Evolutionary conservation across 2,113 vertebrate genomes (phyloP).

Genomic region (Trachemys scripta): DNA sequence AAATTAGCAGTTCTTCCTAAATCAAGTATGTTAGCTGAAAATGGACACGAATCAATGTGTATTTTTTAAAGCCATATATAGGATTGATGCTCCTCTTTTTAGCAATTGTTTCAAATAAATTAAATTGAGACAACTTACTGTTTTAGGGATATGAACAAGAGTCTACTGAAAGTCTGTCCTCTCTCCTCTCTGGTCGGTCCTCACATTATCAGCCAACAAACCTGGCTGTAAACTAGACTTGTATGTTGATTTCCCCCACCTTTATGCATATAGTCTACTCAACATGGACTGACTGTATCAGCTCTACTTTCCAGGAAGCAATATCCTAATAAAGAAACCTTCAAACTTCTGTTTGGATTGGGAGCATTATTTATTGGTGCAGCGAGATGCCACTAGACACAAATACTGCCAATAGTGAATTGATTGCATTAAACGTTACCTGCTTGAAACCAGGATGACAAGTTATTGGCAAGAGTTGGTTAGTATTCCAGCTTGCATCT

Average conservation of each 20-base stretch:
- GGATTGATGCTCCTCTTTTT: slow-evolving; percentile 44
- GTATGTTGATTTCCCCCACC: neutral
- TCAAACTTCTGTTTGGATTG: slow-evolving; percentile 46
- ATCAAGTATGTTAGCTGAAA: slow-evolving; percentile 68
- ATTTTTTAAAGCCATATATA: slow-evolving; percentile 36
- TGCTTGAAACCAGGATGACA: slow-evolving; percentile 62
- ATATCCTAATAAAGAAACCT: slow-evolving; percentile 71
- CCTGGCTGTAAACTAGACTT: slow-evolving; percentile 69
- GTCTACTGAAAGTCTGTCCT: slow-evolving; percentile 80
- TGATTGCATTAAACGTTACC: slow-evolving; percentile 24
- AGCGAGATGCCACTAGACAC: slow-evolving; percentile 44
- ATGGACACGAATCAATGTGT: slow-evolving; percentile 48
- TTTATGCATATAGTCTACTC: slow-evolving; percentile 63
- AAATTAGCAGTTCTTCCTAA: slow-evolving; percentile 65
- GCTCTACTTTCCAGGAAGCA: slow-evolving; percentile 65
- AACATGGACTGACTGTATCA: slow-evolving; percentile 21
- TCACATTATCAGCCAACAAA: slow-evolving; percentile 75
- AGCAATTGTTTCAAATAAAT: slow-evolving; percentile 30
- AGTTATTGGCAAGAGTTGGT: slow-evolving; percentile 58
- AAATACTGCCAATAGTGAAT: slow-evolving; percentile 39
- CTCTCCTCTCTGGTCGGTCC: slow-evolving; percentile 67
- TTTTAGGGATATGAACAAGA: slow-evolving; percentile 72
- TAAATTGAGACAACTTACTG: slow-evolving; percentile 40
- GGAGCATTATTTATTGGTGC: slow-evolving; percentile 66
- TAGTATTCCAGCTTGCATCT: slow-evolving; percentile 54